phyloP scores from a whole-genome alignment of 92 coral and sea anemone species.

The Palythoa grandis region DNA sequence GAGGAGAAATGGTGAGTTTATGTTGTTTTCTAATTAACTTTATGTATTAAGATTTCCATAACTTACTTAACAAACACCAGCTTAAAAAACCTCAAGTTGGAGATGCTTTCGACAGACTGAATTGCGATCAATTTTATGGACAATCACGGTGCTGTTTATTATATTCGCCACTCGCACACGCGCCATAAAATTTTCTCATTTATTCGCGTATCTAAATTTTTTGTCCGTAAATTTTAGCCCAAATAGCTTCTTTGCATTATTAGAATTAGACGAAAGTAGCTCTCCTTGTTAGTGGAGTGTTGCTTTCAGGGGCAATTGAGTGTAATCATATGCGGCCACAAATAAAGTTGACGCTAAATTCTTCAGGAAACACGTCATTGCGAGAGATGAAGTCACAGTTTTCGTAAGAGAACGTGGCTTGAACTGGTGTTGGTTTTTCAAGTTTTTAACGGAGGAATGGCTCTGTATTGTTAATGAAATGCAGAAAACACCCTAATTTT shows the following conservation, averaged over 20 bases:
- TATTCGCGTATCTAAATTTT: not conserved
- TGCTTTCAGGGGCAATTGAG: constrained; percentile 31
- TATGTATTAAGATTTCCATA: not conserved
- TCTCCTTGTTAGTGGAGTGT: constrained; percentile 17
- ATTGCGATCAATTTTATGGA: not conserved
- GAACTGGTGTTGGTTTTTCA: constrained; percentile 8
- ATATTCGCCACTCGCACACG: constrained; percentile 13
- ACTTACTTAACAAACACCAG: not conserved
- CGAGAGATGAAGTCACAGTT: constrained; percentile 92
- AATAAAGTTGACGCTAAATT: constrained; percentile 92
- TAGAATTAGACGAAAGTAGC: not conserved
- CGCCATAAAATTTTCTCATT: constrained; percentile 27
- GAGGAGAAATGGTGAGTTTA: not conserved
- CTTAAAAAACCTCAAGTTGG: not conserved
- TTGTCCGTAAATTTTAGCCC: not conserved
- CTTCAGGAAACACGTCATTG: constrained; percentile 88
- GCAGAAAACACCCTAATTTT: not conserved
- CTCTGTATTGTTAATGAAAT: not conserved
- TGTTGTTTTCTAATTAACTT: not conserved
- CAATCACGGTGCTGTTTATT: not conserved
- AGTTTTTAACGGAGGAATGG: not conserved
- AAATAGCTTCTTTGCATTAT: not conserved
- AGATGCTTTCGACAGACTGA: not conserved
- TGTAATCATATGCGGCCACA: constrained; percentile 65
- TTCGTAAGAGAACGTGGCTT: constrained; percentile 77